A percentile compares a stretch with the other conserved stretches of the same genome.
These are phyloP conservation scores for Peromyscus attwateri DNA, from an alignment of 2,797 vertebrate genomes.

Conservation along the genomic window DNA sequence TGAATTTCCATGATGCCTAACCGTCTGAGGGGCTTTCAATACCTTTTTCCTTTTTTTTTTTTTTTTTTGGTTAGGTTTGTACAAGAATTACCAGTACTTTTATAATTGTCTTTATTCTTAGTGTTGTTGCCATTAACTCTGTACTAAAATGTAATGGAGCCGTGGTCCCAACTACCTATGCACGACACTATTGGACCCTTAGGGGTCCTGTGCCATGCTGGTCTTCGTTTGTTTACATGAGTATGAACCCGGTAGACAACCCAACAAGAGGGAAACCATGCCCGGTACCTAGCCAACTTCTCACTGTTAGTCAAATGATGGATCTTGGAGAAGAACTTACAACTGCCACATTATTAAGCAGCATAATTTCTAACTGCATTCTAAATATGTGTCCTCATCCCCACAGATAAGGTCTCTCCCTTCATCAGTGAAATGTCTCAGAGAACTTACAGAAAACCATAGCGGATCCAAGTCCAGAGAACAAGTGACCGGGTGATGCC, in stretches of 20 bases:
- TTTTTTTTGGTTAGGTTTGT: background rate
- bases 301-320: background rate
- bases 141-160: background rate
- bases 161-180: background rate
- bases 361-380: background rate
- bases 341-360: background rate
- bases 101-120: constrained; percentile 6
- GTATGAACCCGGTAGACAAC: background rate
- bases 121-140: background rate
- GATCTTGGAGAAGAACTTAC: background rate
- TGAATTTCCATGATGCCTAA: constrained; percentile 10
- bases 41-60: too few species aligned
- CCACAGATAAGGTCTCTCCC: background rate
- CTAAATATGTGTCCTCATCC: background rate
- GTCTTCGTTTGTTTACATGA: background rate
- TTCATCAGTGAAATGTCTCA: background rate
- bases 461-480: background rate
- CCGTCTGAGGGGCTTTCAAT: constrained; percentile 23
- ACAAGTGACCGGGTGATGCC: background rate
- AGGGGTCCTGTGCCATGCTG: background rate
- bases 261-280: background rate
- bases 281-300: background rate
- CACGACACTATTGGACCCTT: background rate
- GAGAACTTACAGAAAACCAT: background rate
- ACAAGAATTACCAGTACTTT: constrained; percentile 4